Conservation (phyloP, 2,888 invertebrate species). For the Synergus umbraculus region DNA sequence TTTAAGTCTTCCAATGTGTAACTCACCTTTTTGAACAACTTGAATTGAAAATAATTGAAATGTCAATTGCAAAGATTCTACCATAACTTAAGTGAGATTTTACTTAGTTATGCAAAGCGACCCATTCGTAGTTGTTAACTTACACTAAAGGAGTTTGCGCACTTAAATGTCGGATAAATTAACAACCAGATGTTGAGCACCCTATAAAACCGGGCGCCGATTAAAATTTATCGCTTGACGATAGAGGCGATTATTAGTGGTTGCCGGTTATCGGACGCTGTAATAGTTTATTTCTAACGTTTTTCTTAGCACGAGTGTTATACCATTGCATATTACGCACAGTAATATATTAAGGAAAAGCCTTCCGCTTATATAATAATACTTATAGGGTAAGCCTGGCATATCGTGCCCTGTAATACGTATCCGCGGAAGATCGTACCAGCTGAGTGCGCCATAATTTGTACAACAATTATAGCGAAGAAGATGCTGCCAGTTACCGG, state of each 20-base stretch:
- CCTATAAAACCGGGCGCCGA: background rate
- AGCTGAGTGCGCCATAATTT: constrained; percentile 47
- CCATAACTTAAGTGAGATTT: background rate
- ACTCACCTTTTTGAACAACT: too few species aligned
- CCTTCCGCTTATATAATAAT: background rate
- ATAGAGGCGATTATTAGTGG: background rate
- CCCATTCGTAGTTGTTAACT: background rate
- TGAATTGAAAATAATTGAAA: too few species aligned
- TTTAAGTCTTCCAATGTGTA: too few species aligned
- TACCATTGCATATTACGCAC: background rate
- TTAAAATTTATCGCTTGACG: background rate
- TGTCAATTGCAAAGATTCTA: background rate
- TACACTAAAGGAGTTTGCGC: background rate
- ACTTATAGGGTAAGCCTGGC: background rate
- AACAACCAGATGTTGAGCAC: background rate
- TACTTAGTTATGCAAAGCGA: background rate
- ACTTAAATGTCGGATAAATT: background rate
- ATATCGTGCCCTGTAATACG: background rate
- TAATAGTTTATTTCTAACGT: too few species aligned
- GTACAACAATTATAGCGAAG: constrained; percentile 52
- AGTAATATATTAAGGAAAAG: background rate
- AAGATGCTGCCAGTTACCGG: constrained; percentile 43
- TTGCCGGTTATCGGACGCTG: background rate
- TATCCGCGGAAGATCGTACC: background rate
- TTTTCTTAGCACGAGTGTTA: background rate